Percentiles rank a stretch among this genome's conserved stretches.
phyloP scores from a whole-genome alignment of 1,140 invertebrate species.

The Hycleus phaleratus region DNA sequence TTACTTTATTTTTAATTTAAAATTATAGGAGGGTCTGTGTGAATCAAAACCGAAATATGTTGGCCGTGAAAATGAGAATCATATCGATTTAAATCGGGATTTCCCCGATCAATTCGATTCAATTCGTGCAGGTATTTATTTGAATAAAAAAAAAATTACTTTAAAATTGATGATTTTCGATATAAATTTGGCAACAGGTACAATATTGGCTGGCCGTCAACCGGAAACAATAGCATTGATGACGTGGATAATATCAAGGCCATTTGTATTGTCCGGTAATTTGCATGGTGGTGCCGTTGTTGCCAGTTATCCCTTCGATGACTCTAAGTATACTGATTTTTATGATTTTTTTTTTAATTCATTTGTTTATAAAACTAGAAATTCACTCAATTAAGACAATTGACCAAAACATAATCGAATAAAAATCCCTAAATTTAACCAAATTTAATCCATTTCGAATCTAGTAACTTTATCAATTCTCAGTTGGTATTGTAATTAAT shows the following conservation, averaged over 20 bases:
- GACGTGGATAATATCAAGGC: conserved; percentile 73
- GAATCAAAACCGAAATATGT: conserved; percentile 55
- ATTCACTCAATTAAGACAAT: too few species aligned
- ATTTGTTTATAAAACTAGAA: not conserved
- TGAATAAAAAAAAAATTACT: too few species aligned
- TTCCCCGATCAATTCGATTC: conserved; percentile 80
- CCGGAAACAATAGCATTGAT: conserved; percentile 92
- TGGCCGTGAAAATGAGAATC: conserved; percentile 72
- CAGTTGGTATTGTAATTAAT: too few species aligned
- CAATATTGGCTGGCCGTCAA: conserved; percentile 50
- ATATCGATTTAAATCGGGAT: conserved; percentile 77
- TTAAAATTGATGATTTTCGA: too few species aligned
- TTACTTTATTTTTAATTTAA: conserved; percentile 3
- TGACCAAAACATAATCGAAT: too few species aligned
- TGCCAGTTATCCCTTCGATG: conserved; percentile 84
- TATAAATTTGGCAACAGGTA: conserved; percentile 12
- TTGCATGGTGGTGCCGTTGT: conserved; percentile 88
- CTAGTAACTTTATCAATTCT: too few species aligned
- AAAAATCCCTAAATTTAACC: too few species aligned
- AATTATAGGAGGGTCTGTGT: conserved; percentile 66
- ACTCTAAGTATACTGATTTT: conserved; percentile 42
- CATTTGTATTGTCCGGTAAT: conserved; percentile 87
- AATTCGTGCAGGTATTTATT: conserved; percentile 26
- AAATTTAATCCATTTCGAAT: too few species aligned
- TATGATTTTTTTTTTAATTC: too few species aligned